These are phyloP conservation scores for Calyptommatus sinebrachiatus DNA, from an alignment of 2,113 vertebrate genomes.

Conservation along the genomic window DNA sequence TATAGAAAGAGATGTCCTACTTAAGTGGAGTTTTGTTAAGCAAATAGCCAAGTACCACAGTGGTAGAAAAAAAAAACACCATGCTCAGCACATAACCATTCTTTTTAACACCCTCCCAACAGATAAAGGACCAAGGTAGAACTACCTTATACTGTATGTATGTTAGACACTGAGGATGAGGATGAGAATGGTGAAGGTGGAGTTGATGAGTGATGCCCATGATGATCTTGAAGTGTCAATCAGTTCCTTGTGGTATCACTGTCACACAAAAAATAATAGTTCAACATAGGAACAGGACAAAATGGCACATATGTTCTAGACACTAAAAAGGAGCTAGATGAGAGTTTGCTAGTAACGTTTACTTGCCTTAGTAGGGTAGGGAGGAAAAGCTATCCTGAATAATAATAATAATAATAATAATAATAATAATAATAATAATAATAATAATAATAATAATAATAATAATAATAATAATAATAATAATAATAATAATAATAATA, in stretches of 20 bases:
- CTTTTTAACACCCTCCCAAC: not conserved
- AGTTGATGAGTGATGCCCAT: constrained; percentile 13
- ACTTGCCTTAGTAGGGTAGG: no score
- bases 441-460: no score
- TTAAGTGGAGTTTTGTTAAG: no score
- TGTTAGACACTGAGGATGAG: constrained; percentile 5
- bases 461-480: no score
- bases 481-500: no score
- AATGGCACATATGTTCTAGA: no score
- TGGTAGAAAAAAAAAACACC: not conserved
- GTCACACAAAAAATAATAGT: constrained; percentile 12
- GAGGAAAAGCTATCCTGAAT: no score
- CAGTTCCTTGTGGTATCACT: constrained; percentile 1
- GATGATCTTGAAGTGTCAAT: not conserved
- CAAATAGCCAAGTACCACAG: not conserved
- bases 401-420: no score
- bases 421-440: no score
- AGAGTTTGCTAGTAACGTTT: no score
- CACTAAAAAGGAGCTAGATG: no score
- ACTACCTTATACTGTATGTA: constrained; percentile 17
- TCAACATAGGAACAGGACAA: not conserved
- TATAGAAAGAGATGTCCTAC: no score
- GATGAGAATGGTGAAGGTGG: constrained; percentile 21
- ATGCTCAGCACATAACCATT: not conserved
- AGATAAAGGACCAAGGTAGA: not conserved